Conservation (phyloP, 1,140 invertebrate species). For the Stenopsyche tienmushanensis region DNA sequence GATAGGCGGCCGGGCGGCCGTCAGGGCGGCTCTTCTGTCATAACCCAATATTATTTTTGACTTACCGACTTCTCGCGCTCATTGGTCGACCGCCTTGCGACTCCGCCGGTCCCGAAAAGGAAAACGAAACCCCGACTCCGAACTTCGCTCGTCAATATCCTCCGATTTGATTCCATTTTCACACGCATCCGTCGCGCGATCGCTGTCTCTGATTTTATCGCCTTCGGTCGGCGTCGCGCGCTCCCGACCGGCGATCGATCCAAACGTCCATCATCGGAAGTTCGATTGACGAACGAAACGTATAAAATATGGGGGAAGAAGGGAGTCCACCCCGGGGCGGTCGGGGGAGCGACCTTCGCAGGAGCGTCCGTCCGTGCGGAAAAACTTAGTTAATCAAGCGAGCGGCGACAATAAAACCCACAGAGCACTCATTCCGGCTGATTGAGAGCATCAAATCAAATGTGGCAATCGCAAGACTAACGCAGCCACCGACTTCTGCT, state of each 20-base stretch:
- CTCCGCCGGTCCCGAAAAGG: not conserved
- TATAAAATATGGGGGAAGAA: too few relatives aligned
- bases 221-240: not conserved
- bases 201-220: too few relatives aligned
- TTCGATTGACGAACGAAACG: too few relatives aligned
- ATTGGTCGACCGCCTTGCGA: not conserved
- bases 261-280: too few relatives aligned
- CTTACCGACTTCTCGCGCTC: not conserved
- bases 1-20: slow-evolving; percentile 8
- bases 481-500: not conserved
- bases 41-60: slow-evolving; percentile 1
- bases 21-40: slow-evolving; percentile 15
- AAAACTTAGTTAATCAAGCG: slow-evolving; percentile 37
- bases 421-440: slow-evolving; percentile 36
- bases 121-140: too few relatives aligned
- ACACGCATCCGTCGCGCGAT: too few relatives aligned
- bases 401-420: slow-evolving; percentile 37
- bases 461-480: slow-evolving; percentile 39
- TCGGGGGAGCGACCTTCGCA: too few relatives aligned
- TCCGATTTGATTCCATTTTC: too few relatives aligned
- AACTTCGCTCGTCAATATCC: too few relatives aligned
- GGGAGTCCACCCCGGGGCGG: too few relatives aligned
- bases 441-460: slow-evolving; percentile 41
- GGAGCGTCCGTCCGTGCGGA: not conserved
- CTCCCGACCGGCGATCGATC: too few relatives aligned